Percentiles rank a stretch among this genome's conserved stretches.
These are phyloP conservation scores for Decapterus maruadsi DNA, from an alignment of 2,797 vertebrate genomes.

Conservation along the genomic window DNA sequence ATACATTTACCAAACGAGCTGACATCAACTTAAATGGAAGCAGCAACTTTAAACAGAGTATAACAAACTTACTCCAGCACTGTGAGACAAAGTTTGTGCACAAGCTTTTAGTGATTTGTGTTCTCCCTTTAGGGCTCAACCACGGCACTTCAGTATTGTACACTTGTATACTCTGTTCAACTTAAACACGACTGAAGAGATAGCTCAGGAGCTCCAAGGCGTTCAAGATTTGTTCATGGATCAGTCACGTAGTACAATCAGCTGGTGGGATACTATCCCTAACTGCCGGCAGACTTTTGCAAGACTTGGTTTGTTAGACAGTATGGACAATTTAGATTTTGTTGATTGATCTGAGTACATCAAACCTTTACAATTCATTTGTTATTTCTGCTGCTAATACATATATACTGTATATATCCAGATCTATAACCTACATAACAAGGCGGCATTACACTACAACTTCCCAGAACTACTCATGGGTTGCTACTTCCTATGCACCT, in stretches of 20 bases:
- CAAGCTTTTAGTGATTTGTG: not conserved
- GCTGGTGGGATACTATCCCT: not conserved
- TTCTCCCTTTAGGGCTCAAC: not conserved
- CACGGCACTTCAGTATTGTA: not conserved
- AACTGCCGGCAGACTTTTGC: not conserved
- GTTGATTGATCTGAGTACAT: not conserved
- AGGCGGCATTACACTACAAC: no score
- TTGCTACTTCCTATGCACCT: no score
- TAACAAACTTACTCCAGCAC: not conserved
- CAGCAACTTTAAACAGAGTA: not conserved
- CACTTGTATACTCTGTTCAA: not conserved
- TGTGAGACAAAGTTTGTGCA: not conserved
- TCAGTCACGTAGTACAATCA: not conserved
- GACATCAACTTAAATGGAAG: not conserved
- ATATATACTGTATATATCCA: not conserved
- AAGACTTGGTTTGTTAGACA: not conserved
- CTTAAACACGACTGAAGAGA: no score
- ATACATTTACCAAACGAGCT: not conserved
- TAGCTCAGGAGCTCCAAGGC: no score
- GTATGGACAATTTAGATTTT: not conserved
- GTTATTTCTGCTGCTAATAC: not conserved
- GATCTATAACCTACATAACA: not conserved
- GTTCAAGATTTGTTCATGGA: no score
- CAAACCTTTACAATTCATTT: no score
- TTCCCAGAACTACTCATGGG: no score